Evolutionary conservation across 2,113 vertebrate species (phyloP).

Genomic region (Ammodramus savannarum): DNA sequence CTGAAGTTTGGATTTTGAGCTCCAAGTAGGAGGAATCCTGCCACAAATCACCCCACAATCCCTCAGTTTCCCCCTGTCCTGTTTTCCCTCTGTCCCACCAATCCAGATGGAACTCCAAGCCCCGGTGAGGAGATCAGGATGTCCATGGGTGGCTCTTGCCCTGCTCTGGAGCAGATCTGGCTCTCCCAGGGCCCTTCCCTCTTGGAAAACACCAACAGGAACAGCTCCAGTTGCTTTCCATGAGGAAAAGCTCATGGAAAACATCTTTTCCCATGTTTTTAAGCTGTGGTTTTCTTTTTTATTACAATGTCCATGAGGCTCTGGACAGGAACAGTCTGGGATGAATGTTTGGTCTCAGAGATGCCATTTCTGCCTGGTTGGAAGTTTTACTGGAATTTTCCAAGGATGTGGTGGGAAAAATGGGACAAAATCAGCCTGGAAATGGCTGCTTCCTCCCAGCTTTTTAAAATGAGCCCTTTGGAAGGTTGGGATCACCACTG

Average conservation of each 20-base stretch:
- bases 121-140: fast-evolving
- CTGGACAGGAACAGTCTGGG: neutral
- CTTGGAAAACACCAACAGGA: neutral
- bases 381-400: neutral
- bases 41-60: fast-evolving
- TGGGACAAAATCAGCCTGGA: neutral
- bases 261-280: neutral
- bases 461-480: neutral
- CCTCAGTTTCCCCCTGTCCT: neutral
- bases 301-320: neutral
- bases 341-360: neutral
- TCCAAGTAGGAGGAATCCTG: neutral
- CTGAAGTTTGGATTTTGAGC: neutral
- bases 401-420: neutral
- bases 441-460: neutral
- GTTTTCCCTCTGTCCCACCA: neutral
- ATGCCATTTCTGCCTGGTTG: neutral
- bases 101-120: neutral
- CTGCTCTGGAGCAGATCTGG: neutral
- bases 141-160: neutral
- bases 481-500: neutral
- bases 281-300: neutral
- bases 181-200: neutral
- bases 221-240: neutral
- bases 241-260: neutral